Evolutionary conservation across 2,113 vertebrate genomes (phyloP), one percentile per base, ranked within the genome.

Genomic region (Onychostoma macrolepis): DNA sequence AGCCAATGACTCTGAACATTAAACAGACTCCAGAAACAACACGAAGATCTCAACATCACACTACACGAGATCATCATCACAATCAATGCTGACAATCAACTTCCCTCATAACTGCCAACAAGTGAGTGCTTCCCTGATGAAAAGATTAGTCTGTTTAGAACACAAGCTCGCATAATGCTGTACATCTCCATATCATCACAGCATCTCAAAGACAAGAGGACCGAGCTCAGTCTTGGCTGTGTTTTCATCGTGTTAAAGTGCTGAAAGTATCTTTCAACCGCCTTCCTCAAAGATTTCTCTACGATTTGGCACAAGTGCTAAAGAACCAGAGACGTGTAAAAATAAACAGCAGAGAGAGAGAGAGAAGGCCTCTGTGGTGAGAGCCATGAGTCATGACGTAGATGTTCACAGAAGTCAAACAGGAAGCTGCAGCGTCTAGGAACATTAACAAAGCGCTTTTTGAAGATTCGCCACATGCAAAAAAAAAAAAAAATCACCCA

Each of bases 321-420:
- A 26, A 75, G 17, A 80, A 12, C 21, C 28, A 38, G 33, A 53
- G 76, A 80, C 0, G 21, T 38, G 24, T 58, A 38, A 17, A 61
- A 61, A 41, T 61, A 61, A 41, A 26, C 56, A 1, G 11, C 1
- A 2, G 74, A 76, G 78, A 80, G 78, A 41, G 36, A 61, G 5
- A 61, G 26, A n/a, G n/a, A n/a, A n/a, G 72, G 72, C 72, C 72
- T 26, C 13, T 61, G 78, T 6, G 33, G 30, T 61, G 48, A 50
- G 4, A 50, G 48, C 6, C 33, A 74, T 17, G 56, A 84, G 71
- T 88, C 78, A 87, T 2, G 48, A 86, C 9, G 17, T 17, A 36
- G n/a, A 30, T 56, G 19, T 74, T 79, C 53, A 75, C 30, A 80
- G 41, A 86, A 41, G 13, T 58, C 56, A n/a, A 58, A 58, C 56